Conservation (phyloP, 2,888 invertebrate species). For the Diloba caeruleocephala region DNA sequence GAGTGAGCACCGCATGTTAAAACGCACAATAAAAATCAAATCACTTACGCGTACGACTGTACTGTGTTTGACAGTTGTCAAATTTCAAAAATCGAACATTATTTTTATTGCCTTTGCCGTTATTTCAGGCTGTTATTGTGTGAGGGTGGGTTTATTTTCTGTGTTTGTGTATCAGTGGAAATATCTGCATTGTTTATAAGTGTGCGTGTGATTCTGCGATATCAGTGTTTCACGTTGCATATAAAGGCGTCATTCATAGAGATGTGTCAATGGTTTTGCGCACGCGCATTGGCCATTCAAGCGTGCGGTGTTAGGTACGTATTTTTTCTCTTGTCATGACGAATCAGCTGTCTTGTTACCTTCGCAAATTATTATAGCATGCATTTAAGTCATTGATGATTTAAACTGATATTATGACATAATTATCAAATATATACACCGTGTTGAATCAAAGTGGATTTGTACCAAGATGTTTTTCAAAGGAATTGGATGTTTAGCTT, state of each 20-base stretch:
- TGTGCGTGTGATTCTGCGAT: constrained; percentile 39
- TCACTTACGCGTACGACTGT: constrained; percentile 58
- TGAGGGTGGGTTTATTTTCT: constrained; percentile 2
- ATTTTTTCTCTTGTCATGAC: constrained; percentile 59
- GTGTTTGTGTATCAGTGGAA: constrained; percentile 20
- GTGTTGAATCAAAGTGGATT: background rate
- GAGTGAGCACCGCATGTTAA: constrained; percentile 68
- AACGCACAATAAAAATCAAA: constrained; percentile 62
- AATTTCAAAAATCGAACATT: constrained; percentile 25
- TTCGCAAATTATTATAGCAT: constrained; percentile 30
- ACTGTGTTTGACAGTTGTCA: constrained; percentile 61
- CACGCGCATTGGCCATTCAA: constrained; percentile 76
- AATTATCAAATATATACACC: constrained; percentile 14
- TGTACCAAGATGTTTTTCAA: constrained; percentile 8
- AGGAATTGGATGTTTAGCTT: constrained; percentile 19
- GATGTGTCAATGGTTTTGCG: constrained; percentile 85
- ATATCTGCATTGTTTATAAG: constrained; percentile 24
- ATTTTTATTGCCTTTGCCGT: background rate
- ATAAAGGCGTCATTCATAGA: constrained; percentile 71
- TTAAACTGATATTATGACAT: constrained; percentile 22
- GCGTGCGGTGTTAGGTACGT: constrained; percentile 75
- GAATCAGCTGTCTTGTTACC: constrained; percentile 65
- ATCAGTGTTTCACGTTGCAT: constrained; percentile 56
- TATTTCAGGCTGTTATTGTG: constrained; percentile 2
- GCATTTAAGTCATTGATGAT: constrained; percentile 27